Conservation (phyloP, 2,888 invertebrate genomes). For the Chrysopilus asiliformis region DNA sequence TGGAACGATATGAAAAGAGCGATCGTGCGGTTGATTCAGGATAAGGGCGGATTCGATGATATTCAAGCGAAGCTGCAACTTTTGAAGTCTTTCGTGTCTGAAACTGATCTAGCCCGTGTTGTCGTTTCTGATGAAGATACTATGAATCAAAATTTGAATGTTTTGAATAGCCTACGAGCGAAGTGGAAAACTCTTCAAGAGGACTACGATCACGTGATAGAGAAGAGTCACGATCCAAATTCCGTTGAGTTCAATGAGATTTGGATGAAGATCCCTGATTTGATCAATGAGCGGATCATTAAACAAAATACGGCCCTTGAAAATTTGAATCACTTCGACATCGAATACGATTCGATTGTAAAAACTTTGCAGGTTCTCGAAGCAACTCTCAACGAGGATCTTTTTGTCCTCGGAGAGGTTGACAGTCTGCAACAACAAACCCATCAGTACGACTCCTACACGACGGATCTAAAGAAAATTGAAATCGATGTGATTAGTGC, state of each 20-base stretch:
- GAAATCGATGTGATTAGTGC: conserved; percentile 36
- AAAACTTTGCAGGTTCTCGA: conserved; percentile 15
- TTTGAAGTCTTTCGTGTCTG: conserved; percentile 23
- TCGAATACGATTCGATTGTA: conserved; percentile 29
- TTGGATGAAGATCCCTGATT: conserved; percentile 29
- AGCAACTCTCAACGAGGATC: conserved; percentile 14
- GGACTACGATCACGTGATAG: conserved; percentile 21
- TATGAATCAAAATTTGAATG: conserved; percentile 29
- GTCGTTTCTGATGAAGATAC: conserved; percentile 23
- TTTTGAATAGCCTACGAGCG: conserved; percentile 25
- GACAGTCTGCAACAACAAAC: conserved; percentile 14
- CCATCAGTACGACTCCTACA: conserved; percentile 18
- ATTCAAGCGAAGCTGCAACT: conserved; percentile 27
- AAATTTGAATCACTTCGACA: conserved; percentile 32
- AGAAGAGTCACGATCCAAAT: conserved; percentile 17
- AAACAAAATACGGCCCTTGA: conserved; percentile 35
- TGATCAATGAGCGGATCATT: conserved; percentile 29
- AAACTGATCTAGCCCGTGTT: conserved; percentile 20
- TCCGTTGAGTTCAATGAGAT: conserved; percentile 24
- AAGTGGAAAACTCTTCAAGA: conserved; percentile 23
- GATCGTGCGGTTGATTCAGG: conserved; percentile 28
- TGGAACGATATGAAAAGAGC: conserved; percentile 35
- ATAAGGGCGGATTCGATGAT: conserved; percentile 41
- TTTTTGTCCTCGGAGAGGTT: conserved; percentile 19
- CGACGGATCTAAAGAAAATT: conserved; percentile 31